Evolutionary conservation across 2,888 invertebrate genomes (phyloP), one percentile per base, ranked within the genome.

Genomic region (Sphinx pinastri): DNA sequence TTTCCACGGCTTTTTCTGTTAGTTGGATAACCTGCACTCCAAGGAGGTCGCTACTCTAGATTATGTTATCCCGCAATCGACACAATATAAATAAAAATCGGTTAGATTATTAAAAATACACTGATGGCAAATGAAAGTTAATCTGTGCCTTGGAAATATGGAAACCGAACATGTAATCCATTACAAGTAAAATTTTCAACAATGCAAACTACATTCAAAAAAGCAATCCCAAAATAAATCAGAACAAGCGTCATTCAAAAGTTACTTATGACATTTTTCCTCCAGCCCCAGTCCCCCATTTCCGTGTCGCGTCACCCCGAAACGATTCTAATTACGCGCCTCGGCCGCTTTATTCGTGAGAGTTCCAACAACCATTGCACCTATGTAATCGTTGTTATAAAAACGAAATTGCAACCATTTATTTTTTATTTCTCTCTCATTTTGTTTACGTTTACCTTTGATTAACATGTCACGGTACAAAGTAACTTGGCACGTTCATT

Each of bases 311-410:
- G 31, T 54, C 38, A 51, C 58, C 58, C 68, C 68, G 31, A 25
- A 51, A 25, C 58, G 51, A 59, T 31, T 68, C 68, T 59, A 59
- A 68, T 45, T 68, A 49, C 59, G 68, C 49, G 25, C 68, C 68
- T 51, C 58, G 31, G 19, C 51, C 25, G 19, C 45, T 31, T 31
- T 31, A 68, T 51, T 59, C 51, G 58, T 59, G 25, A 38, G 12
- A 31, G 51, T 51, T 59, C n/a, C 31, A 59, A 58, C 68, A 16
- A 49, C 19, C 58, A 58, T 51, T 59, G 68, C 57, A 49, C 68
- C 58, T 49, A 49, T 59, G 49, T 68, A 68, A 58, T 68, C 31
- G 68, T 59, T 59, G 68, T 68, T 58, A 68, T 59, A 51, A 49
- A 59, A 51, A 58, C 68, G 58, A 68, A 58, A 59, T 63, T 57